Evolutionary conservation across 2,113 vertebrate genomes (phyloP), one percentile per base, ranked within the genome.

Genomic region (Proteles cristata): DNA sequence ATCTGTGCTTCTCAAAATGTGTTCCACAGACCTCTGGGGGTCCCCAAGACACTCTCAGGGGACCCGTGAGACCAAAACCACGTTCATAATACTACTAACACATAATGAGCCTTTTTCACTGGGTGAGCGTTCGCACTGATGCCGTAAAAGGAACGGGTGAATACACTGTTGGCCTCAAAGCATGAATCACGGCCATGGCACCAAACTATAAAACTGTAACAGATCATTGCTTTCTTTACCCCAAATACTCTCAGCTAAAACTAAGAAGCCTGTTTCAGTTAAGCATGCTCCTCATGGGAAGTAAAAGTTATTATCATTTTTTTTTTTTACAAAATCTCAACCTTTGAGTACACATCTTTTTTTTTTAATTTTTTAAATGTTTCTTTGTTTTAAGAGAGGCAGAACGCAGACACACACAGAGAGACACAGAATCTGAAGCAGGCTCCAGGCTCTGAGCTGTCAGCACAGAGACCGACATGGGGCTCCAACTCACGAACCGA

Each of bases 151-250:
- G 21, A 2, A 68, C 2, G 1, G 45, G 53, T 11, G 9, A 7
- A 2, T 31, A 35, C 48, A n/a, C 25, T 21, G 8, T 35, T 6
- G 55, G 25, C 65, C 61, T 58, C 48, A 0, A 4, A 2, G n/a
- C 23, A 3, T 14, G 14, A 50, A 14, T 26, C 74, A 11, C 4
- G 8, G 10, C 25, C 4, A 9, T 1, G 55, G 48, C n/a, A 5
- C 55, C 19, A 10, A 1, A 9, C 17, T 8, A 43, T 61, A 5
- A 12, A 1, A 8, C 17, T 10, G 31, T 45, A 7, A 16, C 4
- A 16, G 68, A 11, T 19, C 0, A 0, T 19, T 5, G 25, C 5
- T 0, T 23, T 35, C 63, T 45, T 71, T 35, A 35, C 43, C 61
- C 65, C 55, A 39, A 39, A 86, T 48, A 19, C 25, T 14, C 74